Percentiles rank a stretch among this genome's conserved stretches.
Conservation (phyloP, 2,113 vertebrate genomes). For the Tiliqua scincoides region DNA sequence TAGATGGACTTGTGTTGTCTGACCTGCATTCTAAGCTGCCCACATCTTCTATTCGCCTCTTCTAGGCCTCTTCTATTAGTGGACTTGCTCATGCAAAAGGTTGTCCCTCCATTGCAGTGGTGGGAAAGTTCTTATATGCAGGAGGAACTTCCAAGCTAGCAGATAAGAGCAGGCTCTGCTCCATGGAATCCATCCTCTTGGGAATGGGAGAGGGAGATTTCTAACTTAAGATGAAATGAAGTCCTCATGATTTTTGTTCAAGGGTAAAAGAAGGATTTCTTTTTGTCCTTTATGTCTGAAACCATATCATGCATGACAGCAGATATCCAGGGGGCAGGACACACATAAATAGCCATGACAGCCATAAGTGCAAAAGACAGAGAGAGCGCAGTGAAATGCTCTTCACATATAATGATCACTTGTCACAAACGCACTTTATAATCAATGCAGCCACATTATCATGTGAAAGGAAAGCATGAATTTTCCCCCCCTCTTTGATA, state of each 20-base stretch:
- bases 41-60: too few relatives aligned
- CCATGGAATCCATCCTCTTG: background rate
- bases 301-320: background rate
- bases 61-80: background rate
- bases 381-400: background rate
- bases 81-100: too few relatives aligned
- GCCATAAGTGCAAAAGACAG: background rate
- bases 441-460: background rate
- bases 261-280: background rate
- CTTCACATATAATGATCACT: slow-evolving; percentile 2
- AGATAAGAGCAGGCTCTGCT: background rate
- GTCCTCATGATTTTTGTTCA: background rate
- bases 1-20: too few relatives aligned
- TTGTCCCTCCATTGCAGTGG: background rate
- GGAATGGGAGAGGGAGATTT: background rate
- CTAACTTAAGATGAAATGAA: background rate
- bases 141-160: background rate
- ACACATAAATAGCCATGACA: background rate
- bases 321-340: background rate
- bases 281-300: background rate
- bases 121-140: background rate
- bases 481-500: background rate
- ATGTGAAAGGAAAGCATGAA: background rate
- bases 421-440: background rate
- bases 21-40: too few relatives aligned